Evolutionary conservation across 2,797 vertebrate genomes (phyloP), one percentile per base, ranked within the genome.

Genomic region (Anas flavirostris): DNA sequence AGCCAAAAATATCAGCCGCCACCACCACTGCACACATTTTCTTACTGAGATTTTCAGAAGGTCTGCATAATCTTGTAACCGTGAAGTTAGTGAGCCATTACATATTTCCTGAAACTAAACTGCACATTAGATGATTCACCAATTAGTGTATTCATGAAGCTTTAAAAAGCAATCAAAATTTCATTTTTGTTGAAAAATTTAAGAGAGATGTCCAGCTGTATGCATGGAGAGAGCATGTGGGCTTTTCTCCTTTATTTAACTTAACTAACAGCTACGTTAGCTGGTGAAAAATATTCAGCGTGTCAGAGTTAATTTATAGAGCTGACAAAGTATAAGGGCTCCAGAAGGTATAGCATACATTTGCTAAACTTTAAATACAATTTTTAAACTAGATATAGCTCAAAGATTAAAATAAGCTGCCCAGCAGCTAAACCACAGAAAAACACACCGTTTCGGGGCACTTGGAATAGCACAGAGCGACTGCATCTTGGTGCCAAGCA

Each of bases 271-370:
- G 89, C 92, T 96, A 92, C 1, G 93, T 80, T 95, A 96, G 94
- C 64, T 95, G 86, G 83, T 93, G 93, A 96, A 96, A 97, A 95
- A 96, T 93, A 95, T 94, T 96, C 95, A 96, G 91, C 86, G 94
- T 97, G 96, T 97, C 95, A 88, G 91, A 96, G 94, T 94, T 96
- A 97, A 97, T 95, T 96, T 97, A 96, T 94, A 96, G 93, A 96
- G 94, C 91, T 97, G 95, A 96, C 95, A 96, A 96, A 95, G 93
- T 95, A 94, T 92, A 97, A 96, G 90, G 93, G 83, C 83, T 96
- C 95, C 96, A 96, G 94, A 96, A 97, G 94, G 95, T 93, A 94
- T 64, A 93, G 94, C 91, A 96, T 96, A 94, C 82, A 97, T 96
- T 97, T 96, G 77, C 94, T 90, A 91, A 95, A 93, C 81, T 96